A percentile compares a stretch with the other conserved stretches of the same genome.
Conservation (phyloP, 2,113 vertebrate species). For the Triplophysa rosa region DNA sequence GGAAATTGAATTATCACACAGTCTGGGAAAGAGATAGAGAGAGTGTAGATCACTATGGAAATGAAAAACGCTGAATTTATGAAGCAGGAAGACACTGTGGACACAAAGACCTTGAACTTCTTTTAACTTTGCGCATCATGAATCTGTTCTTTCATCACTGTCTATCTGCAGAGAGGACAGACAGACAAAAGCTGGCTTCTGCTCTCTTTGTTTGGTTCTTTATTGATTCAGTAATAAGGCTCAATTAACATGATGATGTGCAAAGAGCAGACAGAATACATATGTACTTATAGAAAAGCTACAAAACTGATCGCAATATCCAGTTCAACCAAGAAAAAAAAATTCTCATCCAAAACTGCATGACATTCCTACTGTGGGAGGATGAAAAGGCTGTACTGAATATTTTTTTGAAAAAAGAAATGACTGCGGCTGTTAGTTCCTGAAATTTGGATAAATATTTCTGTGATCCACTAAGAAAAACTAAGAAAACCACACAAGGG, state of each 20-base stretch:
- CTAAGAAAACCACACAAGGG: no score
- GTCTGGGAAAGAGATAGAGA: background rate
- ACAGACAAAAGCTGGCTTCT: background rate
- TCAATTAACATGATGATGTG: background rate
- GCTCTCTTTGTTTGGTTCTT: background rate
- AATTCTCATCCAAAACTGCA: background rate
- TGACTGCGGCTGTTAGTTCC: no score
- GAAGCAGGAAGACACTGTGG: background rate
- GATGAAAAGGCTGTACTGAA: no score
- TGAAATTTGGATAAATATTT: no score
- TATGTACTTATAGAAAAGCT: background rate
- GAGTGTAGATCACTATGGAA: constrained; percentile 11
- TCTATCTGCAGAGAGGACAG: background rate
- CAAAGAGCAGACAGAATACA: background rate
- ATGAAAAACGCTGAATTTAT: constrained; percentile 1
- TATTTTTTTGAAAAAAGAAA: no score
- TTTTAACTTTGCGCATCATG: background rate
- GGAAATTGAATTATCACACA: constrained; percentile 12
- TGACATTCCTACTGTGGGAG: no score
- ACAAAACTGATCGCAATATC: background rate
- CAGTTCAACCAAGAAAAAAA: background rate
- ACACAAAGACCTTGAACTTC: constrained; percentile 15
- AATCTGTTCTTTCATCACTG: no score
- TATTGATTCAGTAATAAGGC: background rate
- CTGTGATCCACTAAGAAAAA: no score